Percentiles rank a stretch among this genome's conserved stretches.
Evolutionary conservation across 2,113 vertebrate genomes (phyloP).

Genomic region (Phoenicopterus ruber): DNA sequence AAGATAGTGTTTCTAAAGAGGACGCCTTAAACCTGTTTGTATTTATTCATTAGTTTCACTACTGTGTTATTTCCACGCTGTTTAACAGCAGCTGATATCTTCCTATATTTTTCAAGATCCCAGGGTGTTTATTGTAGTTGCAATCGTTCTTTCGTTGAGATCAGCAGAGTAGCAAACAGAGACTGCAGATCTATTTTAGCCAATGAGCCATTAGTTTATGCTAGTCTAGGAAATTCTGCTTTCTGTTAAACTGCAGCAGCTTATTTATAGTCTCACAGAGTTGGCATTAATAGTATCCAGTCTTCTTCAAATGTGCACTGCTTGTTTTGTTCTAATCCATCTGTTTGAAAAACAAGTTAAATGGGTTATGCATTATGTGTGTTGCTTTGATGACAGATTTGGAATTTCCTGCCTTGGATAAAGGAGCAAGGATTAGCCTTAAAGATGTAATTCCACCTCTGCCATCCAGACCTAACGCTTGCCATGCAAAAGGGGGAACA

Average conservation of each 20-base stretch:
- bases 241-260: not conserved
- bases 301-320: not conserved
- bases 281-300: not conserved
- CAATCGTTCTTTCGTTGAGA: not conserved
- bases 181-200: not conserved
- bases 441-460: not conserved
- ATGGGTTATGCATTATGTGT: not conserved
- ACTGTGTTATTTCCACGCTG: not conserved
- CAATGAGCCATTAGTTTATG: not conserved
- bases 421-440: not conserved
- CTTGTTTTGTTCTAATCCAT: not conserved
- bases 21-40: not conserved
- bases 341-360: not conserved
- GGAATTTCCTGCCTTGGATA: not conserved
- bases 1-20: not conserved
- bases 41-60: conserved; percentile 20
- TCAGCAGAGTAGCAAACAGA: not conserved
- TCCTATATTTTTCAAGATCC: not conserved
- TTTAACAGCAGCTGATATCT: not conserved
- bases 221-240: not conserved
- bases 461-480: not conserved
- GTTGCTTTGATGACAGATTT: not conserved
- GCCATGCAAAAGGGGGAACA: not conserved
- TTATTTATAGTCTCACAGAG: not conserved
- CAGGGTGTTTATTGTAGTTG: not conserved